Evolutionary conservation across 1,140 invertebrate genomes (phyloP), one percentile per base, ranked within the genome.

Genomic region (Antheraea mylitta): DNA sequence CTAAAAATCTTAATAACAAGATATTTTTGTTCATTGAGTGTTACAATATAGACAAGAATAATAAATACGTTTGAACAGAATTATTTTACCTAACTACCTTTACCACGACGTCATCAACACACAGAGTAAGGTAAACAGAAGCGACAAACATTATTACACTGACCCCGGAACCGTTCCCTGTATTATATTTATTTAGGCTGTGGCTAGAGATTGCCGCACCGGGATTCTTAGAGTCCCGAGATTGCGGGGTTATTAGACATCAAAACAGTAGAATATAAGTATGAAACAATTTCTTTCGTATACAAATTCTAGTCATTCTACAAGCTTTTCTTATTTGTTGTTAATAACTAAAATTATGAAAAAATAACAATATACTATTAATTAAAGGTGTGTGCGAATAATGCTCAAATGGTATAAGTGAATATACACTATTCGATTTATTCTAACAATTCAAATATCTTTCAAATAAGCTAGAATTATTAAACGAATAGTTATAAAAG

Each of bases 141-240:
- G 70, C 67, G 70, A 67, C 71, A 72, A 71, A 74, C 74, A 78
- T 75, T 74, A 76, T 79, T 82, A 77, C 73, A 73, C 61, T 58
- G 61, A 65, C 75, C 73, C 59, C 68, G 71, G 58, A 70, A 73
- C 69, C 73, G 78, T 78, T 78, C 72, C 59, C 71, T 71, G 72
- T 73, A 79, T 74, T 81, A 80, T 81, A 80, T 85, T 85, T 82
- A 76, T 80, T 79, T 81, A 82, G 79, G 74, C 74, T 62, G 69
- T 66, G 68, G 66, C 66, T 65, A 53, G 45, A 16, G 45, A 53
- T 16, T 16, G 45, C 16, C 11, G 10, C 13, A 16, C 45, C 45
- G 45, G 45, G 45, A 53, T 42, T 16, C 11, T 13, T n/a, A 53
- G 11, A 53, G 45, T 53, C 45, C 45, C 45, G 45, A 16, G 45